Base-by-base conservation (phyloP, 2,888 invertebrate genomes). In the Rotaria sp. region DNA sequence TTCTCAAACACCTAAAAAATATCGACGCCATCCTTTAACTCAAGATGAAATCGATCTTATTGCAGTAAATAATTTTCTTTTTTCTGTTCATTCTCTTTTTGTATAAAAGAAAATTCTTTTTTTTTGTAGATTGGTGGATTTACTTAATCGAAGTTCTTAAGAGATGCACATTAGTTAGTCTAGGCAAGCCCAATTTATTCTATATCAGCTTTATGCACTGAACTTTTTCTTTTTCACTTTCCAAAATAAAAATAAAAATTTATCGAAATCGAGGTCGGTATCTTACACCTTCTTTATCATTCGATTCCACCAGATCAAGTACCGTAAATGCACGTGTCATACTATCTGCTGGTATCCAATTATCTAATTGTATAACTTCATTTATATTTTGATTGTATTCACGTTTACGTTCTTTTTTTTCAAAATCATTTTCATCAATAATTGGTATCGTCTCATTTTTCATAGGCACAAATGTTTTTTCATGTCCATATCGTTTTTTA, bases 311-410 rank as follows among this genome's bases (percentile, higher is more conserved):
- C 24, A 45, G 2, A 45, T 84, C 84, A 21, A 86, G 48, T n/a
- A 86, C 86, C n/a, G 85, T 84, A 57, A 86, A 86, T 35, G 87
- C 86, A 24, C 85, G 67, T 13, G 74, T 55, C 21, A 89, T 85
- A 10, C 90, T 90, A 35, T 89, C 89, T 15, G 90, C 90, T 55
- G 90, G 90, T 86, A 89, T 88, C 90, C 90, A 90, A 2, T 85
- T 87, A 52, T 90, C 89, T 84, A 90, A 88, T 26, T 88, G 88
- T 74, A 88, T 88, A 38, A 90, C 90, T 24, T 88, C 87, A n/a
- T 88, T 88, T 41, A 89, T 88, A 59, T 89, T 89, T 13, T 88
- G 87, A n/a, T 89, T 88, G 38, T 87, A 87, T 85, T 89, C 88
- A 74, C 88, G 87, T 45, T 87, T 85, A 35, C 87, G 87, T 38